Base-by-base conservation (phyloP, 2,113 vertebrate species). In the Myotis brandtii region DNA sequence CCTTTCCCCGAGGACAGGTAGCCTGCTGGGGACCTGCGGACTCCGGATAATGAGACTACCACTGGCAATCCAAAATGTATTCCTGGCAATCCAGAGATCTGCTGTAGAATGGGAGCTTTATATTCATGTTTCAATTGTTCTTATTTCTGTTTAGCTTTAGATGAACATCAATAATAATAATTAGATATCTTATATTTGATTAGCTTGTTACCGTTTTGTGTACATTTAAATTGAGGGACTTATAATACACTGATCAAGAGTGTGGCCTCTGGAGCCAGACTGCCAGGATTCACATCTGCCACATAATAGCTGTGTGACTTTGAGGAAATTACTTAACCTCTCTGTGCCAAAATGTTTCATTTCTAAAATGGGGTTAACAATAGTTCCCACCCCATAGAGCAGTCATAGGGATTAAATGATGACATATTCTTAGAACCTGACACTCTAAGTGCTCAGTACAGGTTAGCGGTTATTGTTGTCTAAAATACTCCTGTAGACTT, bases 291-390 rank as follows among this genome's bases (percentile, higher is more conserved):
- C 81, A 85, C 9, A 50, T 72, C 30, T 52, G 37, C 43, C 37
- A 32, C 9, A 80, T 84, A 69, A 43, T 37, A 72, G 43, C 77
- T 92, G 54, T 79, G 88, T 89, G 77, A 77, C 85, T 80, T 83
- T 27, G 18, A 73, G 54, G 17, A 93, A 73, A 52, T 88, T 46
- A 34, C 67, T 92, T 94, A 86, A 90, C 30, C 6, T 95, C 32
- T 92, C 85, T 93, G 56, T 87, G 54, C 62, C 62, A 94, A 91
- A 92, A 89, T 76, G 32, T 66, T 43, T 93, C 70, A 52, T 76
- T 80, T 93, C n/a, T 91, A 34, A 95, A 94, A 18, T 56, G 20
- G 10, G 16, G 27, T 46, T 90, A 80, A 54, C 82, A 81, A 32
- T 17, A 84, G 76, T 54, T 75, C 48, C 62, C 34, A 50, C 4